Conservation (phyloP, 2,797 vertebrate genomes). For the Ctenochaetus hawaiiensis region DNA sequence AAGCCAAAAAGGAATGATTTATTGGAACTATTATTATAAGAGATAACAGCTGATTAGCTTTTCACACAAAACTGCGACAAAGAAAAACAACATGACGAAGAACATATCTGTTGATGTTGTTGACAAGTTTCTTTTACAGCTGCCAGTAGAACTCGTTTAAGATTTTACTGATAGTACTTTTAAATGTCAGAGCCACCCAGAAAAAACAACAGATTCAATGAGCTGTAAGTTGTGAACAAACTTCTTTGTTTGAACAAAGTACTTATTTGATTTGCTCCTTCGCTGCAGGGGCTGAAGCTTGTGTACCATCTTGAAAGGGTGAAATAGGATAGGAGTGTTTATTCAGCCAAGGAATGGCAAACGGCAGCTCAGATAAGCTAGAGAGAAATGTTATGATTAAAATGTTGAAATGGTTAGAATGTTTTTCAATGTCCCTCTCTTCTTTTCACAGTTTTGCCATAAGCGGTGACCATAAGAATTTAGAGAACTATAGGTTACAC, state of each 20-base stretch:
- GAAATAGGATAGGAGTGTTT: slow-evolving; percentile 18
- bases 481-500: neutral
- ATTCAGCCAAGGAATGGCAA: slow-evolving; percentile 22
- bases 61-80: neutral
- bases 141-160: neutral
- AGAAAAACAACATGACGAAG: neutral
- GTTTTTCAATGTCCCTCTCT: slow-evolving; percentile 2
- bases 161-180: neutral
- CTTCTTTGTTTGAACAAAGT: neutral
- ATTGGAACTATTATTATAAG: neutral
- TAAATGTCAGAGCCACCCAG: slow-evolving; percentile 2
- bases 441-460: neutral
- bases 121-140: neutral
- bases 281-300: neutral
- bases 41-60: neutral
- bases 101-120: neutral
- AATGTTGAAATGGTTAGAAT: neutral
- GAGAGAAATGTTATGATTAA: slow-evolving; percentile 14
- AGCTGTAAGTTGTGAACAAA: neutral
- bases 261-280: neutral
- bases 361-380: slow-evolving; percentile 24
- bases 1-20: neutral
- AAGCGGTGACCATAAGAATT: neutral
- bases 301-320: neutral
- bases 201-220: neutral